Percentiles rank a stretch among this genome's conserved stretches.
Evolutionary conservation across 2,797 vertebrate genomes (phyloP).

Genomic region (Ara ararauna): DNA sequence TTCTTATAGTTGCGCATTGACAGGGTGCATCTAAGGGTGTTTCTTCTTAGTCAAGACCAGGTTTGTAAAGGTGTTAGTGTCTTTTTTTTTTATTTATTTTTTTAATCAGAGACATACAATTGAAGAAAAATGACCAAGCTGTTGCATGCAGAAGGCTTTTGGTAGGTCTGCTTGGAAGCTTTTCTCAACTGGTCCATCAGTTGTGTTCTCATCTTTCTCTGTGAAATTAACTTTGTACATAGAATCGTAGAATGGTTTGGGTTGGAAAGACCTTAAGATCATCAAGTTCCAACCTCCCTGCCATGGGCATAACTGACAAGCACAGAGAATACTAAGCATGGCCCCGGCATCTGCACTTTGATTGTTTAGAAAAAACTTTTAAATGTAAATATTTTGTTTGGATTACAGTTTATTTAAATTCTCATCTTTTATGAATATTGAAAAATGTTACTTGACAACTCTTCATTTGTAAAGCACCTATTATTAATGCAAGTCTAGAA

Average conservation of each 20-base stretch:
- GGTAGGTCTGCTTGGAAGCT: not conserved
- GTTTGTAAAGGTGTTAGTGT: not conserved
- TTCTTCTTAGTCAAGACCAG: not conserved
- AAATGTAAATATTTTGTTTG: not conserved
- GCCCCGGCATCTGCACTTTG: not conserved
- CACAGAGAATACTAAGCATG: not conserved
- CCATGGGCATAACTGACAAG: not conserved
- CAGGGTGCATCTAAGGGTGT: not conserved
- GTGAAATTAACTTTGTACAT: not conserved
- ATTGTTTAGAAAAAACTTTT: not conserved
- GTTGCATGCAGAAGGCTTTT: not conserved
- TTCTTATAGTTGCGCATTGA: not conserved
- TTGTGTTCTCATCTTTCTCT: not conserved
- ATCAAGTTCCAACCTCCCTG: not conserved
- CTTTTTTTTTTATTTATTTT: not conserved
- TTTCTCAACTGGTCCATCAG: not conserved
- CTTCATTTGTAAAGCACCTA: not conserved
- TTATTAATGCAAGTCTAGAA: constrained; percentile 13
- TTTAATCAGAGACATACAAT: not conserved
- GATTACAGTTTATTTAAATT: constrained; percentile 21
- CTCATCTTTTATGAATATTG: not conserved
- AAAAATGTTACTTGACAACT: not conserved
- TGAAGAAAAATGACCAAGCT: not conserved
- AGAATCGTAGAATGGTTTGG: not conserved
- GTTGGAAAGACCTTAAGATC: not conserved